Evolutionary conservation across 2,113 vertebrate genomes (phyloP).

Genomic region (Hypanus sabinus): DNA sequence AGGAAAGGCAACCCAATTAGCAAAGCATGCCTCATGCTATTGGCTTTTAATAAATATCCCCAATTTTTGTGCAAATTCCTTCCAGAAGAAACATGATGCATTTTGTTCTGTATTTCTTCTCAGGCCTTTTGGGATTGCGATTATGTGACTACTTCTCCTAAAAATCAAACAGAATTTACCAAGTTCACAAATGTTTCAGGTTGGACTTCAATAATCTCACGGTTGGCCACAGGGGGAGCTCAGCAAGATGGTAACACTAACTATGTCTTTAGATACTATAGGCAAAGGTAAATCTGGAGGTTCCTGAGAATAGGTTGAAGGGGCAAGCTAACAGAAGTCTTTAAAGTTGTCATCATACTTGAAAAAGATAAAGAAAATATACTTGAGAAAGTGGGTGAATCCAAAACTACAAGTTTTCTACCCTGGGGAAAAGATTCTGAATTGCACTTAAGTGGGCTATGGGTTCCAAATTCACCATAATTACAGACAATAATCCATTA

Average conservation of each 20-base stretch:
- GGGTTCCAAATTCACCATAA: no score
- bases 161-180: not conserved
- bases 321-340: not conserved
- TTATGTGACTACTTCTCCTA: not conserved
- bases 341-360: not conserved
- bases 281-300: no score
- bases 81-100: not conserved
- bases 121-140: not conserved
- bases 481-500: no score
- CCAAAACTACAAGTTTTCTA: not conserved
- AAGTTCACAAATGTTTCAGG: not conserved
- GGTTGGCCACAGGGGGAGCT: not conserved
- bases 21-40: not conserved
- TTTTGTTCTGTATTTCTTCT: not conserved
- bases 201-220: not conserved
- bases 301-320: no score
- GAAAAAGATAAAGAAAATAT: not conserved
- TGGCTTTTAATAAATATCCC: not conserved
- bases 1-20: slow-evolving; percentile 4
- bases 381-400: not conserved
- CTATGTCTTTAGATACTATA: not conserved
- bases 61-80: not conserved
- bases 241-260: not conserved
- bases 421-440: no score
- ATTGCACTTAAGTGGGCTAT: no score